Conservation (phyloP, 23 tunicate genomes). For the Clavelina lepadiformis region DNA sequence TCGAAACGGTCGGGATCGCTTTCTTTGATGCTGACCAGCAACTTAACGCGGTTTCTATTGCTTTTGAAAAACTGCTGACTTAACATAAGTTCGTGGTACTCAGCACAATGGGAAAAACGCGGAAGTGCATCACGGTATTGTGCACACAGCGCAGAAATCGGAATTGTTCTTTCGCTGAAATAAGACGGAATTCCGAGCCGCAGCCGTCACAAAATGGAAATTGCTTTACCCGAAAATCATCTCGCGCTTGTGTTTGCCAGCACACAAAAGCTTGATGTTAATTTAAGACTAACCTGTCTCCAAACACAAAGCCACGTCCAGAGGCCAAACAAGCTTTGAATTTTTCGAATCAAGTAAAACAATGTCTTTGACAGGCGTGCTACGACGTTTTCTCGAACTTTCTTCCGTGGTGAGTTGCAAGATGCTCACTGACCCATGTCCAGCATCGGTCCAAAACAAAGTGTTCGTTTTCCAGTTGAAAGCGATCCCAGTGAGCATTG, state of each 20-base stretch:
- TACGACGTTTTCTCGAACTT: neutral
- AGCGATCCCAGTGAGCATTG: neutral
- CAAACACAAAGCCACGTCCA: conserved; percentile 25
- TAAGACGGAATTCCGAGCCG: too few relatives aligned
- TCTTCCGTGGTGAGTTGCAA: neutral
- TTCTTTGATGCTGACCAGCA: too few relatives aligned
- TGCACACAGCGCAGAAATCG: too few relatives aligned
- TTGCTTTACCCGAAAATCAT: neutral
- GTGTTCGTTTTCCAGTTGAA: conserved; percentile 13
- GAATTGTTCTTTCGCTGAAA: too few relatives aligned
- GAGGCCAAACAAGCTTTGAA: conserved; percentile 18
- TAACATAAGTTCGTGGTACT: too few relatives aligned
- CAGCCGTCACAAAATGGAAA: neutral
- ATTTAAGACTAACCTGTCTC: neutral
- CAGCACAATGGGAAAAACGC: too few relatives aligned
- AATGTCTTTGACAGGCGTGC: neutral
- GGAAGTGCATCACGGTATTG: too few relatives aligned
- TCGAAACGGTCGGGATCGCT: too few relatives aligned
- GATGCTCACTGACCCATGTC: conserved; percentile 5
- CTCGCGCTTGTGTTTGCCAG: neutral
- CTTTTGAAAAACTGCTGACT: too few relatives aligned
- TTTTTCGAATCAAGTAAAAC: conserved; percentile 5
- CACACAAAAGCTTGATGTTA: neutral
- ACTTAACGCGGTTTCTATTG: too few relatives aligned
- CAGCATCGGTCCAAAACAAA: conserved; percentile 12